A percentile compares a stretch with the other conserved stretches of the same genome.
Conservation (phyloP, 2,888 invertebrate species). For the Plebejus argus region DNA sequence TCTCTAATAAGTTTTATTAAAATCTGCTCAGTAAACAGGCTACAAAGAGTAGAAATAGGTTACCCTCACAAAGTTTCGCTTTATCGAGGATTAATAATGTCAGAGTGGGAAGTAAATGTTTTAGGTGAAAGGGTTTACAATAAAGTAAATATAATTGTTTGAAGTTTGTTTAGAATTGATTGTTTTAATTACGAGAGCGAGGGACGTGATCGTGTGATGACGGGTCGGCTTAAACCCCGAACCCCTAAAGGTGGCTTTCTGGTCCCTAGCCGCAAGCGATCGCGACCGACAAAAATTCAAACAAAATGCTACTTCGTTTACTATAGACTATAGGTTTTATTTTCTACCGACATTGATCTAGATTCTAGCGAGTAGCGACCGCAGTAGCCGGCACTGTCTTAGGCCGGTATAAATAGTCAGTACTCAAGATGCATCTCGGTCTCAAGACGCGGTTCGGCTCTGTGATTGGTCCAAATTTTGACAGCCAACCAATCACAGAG, state of each 20-base stretch:
- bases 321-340: too few species aligned
- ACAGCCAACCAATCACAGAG: too few species aligned
- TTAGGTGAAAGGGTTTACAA: background rate
- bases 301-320: too few species aligned
- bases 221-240: slow-evolving; percentile 2
- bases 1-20: background rate
- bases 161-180: slow-evolving; percentile 19
- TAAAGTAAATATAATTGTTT: slow-evolving; percentile 19
- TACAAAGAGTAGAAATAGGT: background rate
- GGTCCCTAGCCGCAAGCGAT: too few species aligned
- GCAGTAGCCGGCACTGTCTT: too few species aligned
- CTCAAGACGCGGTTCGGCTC: too few species aligned
- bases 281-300: too few species aligned
- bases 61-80: background rate
- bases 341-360: too few species aligned
- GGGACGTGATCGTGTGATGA: background rate
- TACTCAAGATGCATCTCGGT: too few species aligned
- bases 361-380: too few species aligned
- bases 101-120: background rate
- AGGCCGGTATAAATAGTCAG: too few species aligned
- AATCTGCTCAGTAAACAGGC: background rate
- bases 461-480: too few species aligned
- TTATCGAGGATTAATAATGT: background rate
- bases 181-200: slow-evolving; percentile 8
- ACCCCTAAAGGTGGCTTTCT: background rate